Percentiles rank a stretch among this genome's conserved stretches.
Evolutionary conservation across 1,140 invertebrate genomes (phyloP).

Genomic region (Leptestheria dahalacensis): DNA sequence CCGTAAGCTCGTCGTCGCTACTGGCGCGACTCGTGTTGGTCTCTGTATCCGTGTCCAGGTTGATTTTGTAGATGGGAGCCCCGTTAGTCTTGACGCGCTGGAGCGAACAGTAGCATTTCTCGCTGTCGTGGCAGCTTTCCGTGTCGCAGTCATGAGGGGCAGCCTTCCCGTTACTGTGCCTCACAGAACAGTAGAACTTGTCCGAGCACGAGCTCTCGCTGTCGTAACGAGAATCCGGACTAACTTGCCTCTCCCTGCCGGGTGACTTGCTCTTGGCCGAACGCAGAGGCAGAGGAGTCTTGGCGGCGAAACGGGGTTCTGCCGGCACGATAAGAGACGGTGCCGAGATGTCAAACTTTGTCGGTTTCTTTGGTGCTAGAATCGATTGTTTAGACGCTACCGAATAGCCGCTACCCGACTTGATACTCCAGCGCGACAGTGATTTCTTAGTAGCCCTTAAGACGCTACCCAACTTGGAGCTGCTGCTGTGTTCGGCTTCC

Average conservation of each 20-base stretch:
- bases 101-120: conserved; percentile 65
- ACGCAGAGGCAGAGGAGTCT: conserved; percentile 3
- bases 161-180: conserved; percentile 22
- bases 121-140: conserved; percentile 69
- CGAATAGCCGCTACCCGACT: background rate
- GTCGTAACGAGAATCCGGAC: conserved; percentile 50
- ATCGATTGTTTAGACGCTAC: background rate
- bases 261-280: background rate
- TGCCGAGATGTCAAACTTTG: background rate
- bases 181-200: conserved; percentile 55
- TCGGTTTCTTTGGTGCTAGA: conserved; percentile 1
- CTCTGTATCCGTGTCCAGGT: conserved; percentile 26
- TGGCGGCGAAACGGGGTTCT: background rate
- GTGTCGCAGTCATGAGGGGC: conserved; percentile 55
- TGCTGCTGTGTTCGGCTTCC: conserved; percentile 37
- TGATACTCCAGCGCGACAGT: conserved; percentile 20
- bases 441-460: conserved; percentile 23
- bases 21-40: conserved; percentile 20
- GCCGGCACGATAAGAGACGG: background rate
- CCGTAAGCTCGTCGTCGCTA: background rate
- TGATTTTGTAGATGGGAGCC: conserved; percentile 27
- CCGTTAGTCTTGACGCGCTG: conserved; percentile 26
- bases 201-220: conserved; percentile 60
- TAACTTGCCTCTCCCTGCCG: conserved; percentile 4
- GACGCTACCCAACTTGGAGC: conserved; percentile 34